phyloP scores from a whole-genome alignment of 2,797 vertebrate genomes.

The Typhlichthys subterraneus region DNA sequence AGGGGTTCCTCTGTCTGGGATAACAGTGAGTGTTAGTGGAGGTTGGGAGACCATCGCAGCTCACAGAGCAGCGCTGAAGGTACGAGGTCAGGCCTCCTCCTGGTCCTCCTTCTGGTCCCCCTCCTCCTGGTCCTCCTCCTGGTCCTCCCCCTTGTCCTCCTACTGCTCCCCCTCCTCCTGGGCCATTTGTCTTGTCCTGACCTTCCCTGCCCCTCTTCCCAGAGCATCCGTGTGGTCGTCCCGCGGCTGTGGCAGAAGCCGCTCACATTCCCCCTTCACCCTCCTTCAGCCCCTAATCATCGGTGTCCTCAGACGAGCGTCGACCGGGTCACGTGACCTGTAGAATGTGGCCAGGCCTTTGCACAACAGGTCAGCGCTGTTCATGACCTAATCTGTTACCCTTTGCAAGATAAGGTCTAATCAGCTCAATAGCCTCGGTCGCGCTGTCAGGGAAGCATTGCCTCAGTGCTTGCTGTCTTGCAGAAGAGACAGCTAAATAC shows the following conservation, averaged over 20 bases:
- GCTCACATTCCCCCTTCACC: constrained; percentile 59
- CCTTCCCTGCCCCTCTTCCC: constrained; percentile 58
- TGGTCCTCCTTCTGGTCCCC: constrained; percentile 22
- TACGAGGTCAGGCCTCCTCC: constrained; percentile 58
- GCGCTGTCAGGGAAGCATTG: constrained; percentile 16
- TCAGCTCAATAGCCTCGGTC: constrained; percentile 27
- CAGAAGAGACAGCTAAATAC: neutral
- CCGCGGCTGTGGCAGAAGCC: constrained; percentile 75
- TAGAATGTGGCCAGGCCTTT: constrained; percentile 33
- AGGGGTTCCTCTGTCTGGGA: constrained; percentile 59
- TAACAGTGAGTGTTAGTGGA: constrained; percentile 65
- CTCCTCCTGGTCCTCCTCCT: no score
- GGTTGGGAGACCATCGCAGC: constrained; percentile 54
- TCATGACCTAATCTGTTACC: constrained; percentile 25
- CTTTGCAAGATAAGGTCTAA: constrained; percentile 28
- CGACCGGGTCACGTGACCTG: constrained; percentile 8
- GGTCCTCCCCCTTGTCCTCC: no score
- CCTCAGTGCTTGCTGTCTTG: constrained; percentile 28
- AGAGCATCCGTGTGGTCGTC: constrained; percentile 71
- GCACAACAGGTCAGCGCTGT: constrained; percentile 19
- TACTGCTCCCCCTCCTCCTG: constrained; percentile 43
- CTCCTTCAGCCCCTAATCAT: constrained; percentile 21
- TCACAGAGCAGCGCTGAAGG: constrained; percentile 58
- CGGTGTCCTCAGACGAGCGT: constrained; percentile 16
- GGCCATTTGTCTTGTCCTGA: constrained; percentile 76